These are phyloP conservation scores for Anhinga rufa DNA, from an alignment of 2,113 vertebrate genomes.

Conservation along the genomic window DNA sequence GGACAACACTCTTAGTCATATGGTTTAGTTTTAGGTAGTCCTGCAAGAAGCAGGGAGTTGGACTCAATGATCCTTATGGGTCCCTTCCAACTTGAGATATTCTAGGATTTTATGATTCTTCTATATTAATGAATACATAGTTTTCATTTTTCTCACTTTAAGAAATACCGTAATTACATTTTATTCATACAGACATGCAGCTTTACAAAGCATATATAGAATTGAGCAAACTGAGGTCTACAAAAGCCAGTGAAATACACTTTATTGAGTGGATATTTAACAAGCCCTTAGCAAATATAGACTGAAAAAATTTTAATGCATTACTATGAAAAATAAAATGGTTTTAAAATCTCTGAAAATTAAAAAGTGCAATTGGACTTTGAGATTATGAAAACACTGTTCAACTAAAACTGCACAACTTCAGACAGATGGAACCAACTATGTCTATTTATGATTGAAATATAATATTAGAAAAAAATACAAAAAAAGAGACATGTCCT, in stretches of 20 bases:
- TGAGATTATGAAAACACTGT: background rate
- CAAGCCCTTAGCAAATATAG: background rate
- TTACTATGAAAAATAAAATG: background rate
- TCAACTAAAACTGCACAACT: background rate
- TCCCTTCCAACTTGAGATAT: background rate
- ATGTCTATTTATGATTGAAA: background rate
- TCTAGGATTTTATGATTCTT: background rate
- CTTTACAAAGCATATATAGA: background rate
- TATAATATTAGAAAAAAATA: background rate
- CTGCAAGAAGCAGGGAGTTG: background rate
- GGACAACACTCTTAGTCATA: background rate
- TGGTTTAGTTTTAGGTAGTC: background rate
- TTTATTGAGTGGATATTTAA: background rate
- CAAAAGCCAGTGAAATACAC: background rate
- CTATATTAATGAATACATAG: background rate
- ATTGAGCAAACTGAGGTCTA: background rate
- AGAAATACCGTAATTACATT: background rate
- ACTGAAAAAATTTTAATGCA: background rate
- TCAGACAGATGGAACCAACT: background rate
- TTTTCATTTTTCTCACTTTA: background rate
- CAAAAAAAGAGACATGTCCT: background rate
- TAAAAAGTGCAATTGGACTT: background rate
- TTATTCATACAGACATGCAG: background rate
- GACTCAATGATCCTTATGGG: background rate
- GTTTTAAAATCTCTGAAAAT: background rate